A percentile compares a stretch with the other conserved stretches of the same genome.
Conservation (phyloP, 2,888 invertebrate species). For the Dynastes grantii region DNA sequence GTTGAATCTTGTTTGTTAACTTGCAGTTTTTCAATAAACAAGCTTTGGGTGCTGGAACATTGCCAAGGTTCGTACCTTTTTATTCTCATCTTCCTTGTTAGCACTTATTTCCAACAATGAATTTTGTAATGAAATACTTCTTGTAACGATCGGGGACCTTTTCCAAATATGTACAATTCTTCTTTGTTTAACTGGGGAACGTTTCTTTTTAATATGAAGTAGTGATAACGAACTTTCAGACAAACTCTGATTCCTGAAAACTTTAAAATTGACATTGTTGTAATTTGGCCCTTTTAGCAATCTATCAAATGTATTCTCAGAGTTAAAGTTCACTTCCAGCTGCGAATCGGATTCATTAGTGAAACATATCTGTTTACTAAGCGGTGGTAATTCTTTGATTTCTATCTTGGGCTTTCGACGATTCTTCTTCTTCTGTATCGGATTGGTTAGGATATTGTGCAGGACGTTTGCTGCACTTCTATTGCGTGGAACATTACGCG, state of each 20-base stretch:
- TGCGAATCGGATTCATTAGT: slow-evolving; percentile 5
- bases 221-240: slow-evolving; percentile 2
- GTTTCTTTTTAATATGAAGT: neutral
- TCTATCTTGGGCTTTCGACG: slow-evolving; percentile 12
- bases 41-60: too few species aligned
- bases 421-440: slow-evolving; percentile 10
- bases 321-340: neutral
- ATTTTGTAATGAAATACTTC: slow-evolving; percentile 29
- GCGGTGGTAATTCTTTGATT: slow-evolving; percentile 36
- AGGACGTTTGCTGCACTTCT: slow-evolving; percentile 19
- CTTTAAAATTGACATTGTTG: slow-evolving; percentile 15
- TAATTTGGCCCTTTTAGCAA: slow-evolving; percentile 19
- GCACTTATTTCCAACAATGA: neutral
- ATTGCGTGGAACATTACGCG: neutral
- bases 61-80: slow-evolving; percentile 20
- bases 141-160: slow-evolving; percentile 27
- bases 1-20: neutral
- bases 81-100: neutral
- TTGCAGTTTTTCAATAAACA: slow-evolving; percentile 38
- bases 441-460: slow-evolving; percentile 18
- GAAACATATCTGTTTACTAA: neutral
- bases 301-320: slow-evolving; percentile 34
- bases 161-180: neutral
- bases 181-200: neutral
- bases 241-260: neutral